A percentile compares a stretch with the other conserved stretches of the same genome.
Conservation (phyloP, 2,113 vertebrate genomes). For the Daubentonia madagascariensis region DNA sequence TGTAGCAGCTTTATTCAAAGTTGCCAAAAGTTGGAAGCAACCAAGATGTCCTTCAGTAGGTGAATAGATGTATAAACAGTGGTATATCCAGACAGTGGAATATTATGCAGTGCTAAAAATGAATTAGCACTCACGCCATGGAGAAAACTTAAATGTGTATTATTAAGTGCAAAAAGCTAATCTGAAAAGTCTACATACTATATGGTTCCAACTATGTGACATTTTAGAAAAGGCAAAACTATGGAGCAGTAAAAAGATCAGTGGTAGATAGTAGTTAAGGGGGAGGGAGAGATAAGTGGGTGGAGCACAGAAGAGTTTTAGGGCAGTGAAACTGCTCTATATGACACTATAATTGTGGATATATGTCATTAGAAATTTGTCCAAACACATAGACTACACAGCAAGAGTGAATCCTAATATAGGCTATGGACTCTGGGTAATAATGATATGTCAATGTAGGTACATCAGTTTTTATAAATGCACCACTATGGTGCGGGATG, state of each 20-base stretch:
- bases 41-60: neutral
- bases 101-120: neutral
- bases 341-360: neutral
- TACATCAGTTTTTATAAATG: neutral
- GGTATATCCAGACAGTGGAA: neutral
- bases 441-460: neutral
- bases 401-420: neutral
- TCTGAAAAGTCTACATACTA: no score
- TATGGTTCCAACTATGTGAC: neutral
- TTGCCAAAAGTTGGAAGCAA: neutral
- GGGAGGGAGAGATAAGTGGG: no score
- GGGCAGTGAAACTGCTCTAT: neutral
- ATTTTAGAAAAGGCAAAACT: neutral
- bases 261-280: neutral
- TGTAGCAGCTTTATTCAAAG: neutral
- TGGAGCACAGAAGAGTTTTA: neutral
- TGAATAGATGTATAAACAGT: neutral
- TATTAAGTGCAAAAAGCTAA: neutral
- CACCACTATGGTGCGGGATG: accelerated
- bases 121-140: neutral
- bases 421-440: neutral
- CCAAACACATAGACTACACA: neutral
- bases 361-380: neutral
- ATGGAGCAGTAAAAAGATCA: neutral
- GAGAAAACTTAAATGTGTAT: neutral